Evolutionary conservation across 1,140 invertebrate species (phyloP).

Genomic region (Watersipora subatra): DNA sequence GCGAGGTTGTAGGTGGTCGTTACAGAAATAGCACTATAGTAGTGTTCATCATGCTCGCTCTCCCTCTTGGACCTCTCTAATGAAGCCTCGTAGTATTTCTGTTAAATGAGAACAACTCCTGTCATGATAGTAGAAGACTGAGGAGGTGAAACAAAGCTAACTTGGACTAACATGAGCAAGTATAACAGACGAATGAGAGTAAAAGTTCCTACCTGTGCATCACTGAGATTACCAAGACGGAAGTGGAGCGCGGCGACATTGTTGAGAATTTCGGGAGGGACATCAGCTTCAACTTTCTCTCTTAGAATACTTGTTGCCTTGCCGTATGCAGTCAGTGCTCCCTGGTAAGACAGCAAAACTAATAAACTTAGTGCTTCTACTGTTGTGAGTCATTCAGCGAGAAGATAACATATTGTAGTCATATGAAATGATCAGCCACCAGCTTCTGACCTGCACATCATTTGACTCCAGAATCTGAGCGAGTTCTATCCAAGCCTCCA

Average conservation of each 20-base stretch:
- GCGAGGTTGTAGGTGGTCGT: constrained; percentile 90
- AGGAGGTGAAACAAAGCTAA: too few relatives aligned
- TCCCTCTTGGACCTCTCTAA: constrained; percentile 59
- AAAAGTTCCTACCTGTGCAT: constrained; percentile 43
- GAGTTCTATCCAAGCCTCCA: constrained; percentile 97
- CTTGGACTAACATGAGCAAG: too few relatives aligned
- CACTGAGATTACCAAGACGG: constrained; percentile 38
- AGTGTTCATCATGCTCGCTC: constrained; percentile 60
- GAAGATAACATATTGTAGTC: too few relatives aligned
- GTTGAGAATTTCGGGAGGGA: constrained; percentile 94
- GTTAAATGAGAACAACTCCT: too few relatives aligned
- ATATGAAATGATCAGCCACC: too few relatives aligned
- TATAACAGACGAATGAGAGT: too few relatives aligned
- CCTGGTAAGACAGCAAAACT: constrained; percentile 34
- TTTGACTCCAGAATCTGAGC: constrained; percentile 93
- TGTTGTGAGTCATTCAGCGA: too few relatives aligned
- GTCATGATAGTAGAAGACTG: too few relatives aligned
- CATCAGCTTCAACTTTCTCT: constrained; percentile 82
- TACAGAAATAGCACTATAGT: constrained; percentile 90
- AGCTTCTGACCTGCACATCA: constrained; percentile 67
- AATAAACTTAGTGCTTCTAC: neutral
- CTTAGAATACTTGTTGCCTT: constrained; percentile 83
- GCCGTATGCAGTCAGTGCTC: constrained; percentile 72
- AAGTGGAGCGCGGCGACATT: constrained; percentile 93
- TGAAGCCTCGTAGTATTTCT: constrained; percentile 72